These are phyloP conservation scores for Sminthurinus aureus DNA, from an alignment of 2,888 invertebrate genomes.

Conservation along the genomic window DNA sequence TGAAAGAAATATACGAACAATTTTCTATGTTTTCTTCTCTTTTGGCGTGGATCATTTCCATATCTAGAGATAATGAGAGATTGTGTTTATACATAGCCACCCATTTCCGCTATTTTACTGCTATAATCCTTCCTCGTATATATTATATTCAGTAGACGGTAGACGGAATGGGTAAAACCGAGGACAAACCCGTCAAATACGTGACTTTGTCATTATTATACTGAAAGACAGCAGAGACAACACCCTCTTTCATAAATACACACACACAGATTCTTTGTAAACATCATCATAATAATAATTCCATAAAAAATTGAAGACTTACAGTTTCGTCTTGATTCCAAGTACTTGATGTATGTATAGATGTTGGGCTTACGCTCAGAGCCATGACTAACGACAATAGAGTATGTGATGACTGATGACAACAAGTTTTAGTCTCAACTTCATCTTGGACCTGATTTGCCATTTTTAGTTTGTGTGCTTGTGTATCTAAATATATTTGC, in stretches of 20 bases:
- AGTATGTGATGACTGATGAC: not conserved
- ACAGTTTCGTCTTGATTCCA: too few species aligned
- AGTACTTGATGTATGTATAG: too few species aligned
- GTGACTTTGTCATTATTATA: too few species aligned
- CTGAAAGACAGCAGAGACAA: not conserved
- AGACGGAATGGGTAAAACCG: too few species aligned
- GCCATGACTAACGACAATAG: not conserved
- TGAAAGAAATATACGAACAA: not conserved
- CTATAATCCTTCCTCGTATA: not conserved
- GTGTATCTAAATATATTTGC: not conserved
- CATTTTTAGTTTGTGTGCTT: not conserved
- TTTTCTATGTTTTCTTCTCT: not conserved
- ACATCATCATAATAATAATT: not conserved
- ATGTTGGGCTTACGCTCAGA: not conserved
- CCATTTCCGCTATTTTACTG: not conserved
- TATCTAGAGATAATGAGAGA: not conserved
- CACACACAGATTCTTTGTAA: not conserved
- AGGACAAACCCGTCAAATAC: too few species aligned
- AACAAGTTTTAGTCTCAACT: not conserved
- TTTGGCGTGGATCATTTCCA: not conserved
- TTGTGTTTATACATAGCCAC: not conserved
- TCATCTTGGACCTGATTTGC: not conserved
- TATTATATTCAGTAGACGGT: too few species aligned
- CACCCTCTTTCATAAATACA: not conserved
- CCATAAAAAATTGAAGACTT: not conserved